phyloP scores from a whole-genome alignment of 2,888 invertebrate species.

The Mesorhabditis belari region DNA sequence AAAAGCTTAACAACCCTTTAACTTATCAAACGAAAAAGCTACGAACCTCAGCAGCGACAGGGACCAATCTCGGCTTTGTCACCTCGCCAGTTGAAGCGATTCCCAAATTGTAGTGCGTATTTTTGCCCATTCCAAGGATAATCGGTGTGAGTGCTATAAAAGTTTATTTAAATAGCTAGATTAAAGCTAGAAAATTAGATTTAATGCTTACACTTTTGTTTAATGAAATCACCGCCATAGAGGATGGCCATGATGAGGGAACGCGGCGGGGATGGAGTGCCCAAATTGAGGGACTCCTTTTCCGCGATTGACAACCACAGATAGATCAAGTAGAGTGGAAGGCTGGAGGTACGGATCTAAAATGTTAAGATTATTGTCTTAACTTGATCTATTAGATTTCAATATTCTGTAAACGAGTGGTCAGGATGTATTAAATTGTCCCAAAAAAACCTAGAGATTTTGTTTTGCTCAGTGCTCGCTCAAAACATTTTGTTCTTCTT shows the following conservation, averaged over 20 bases:
- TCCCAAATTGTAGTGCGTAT: neutral
- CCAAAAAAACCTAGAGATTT: no score
- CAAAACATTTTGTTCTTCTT: no score
- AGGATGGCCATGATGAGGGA: neutral
- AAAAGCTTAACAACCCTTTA: no score
- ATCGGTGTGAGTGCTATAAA: neutral
- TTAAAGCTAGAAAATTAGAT: neutral
- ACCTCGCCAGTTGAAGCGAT: neutral
- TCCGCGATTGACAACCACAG: neutral
- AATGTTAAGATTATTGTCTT: neutral
- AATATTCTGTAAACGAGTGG: no score
- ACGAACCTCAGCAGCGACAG: no score
- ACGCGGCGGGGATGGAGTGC: neutral
- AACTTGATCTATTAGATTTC: no score
- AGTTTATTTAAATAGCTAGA: neutral
- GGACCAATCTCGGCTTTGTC: neutral
- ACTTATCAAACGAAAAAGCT: no score
- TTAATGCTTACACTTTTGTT: neutral
- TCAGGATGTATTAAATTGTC: no score
- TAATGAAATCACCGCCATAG: neutral
- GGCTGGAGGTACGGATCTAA: neutral
- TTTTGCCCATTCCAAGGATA: neutral
- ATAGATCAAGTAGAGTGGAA: neutral
- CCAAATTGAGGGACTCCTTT: neutral
- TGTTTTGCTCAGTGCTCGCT: no score